Percentiles rank a stretch among this genome's conserved stretches.
phyloP scores from a whole-genome alignment of 2,113 vertebrate genomes.

The Gnathonemus echidnorhynchus region DNA sequence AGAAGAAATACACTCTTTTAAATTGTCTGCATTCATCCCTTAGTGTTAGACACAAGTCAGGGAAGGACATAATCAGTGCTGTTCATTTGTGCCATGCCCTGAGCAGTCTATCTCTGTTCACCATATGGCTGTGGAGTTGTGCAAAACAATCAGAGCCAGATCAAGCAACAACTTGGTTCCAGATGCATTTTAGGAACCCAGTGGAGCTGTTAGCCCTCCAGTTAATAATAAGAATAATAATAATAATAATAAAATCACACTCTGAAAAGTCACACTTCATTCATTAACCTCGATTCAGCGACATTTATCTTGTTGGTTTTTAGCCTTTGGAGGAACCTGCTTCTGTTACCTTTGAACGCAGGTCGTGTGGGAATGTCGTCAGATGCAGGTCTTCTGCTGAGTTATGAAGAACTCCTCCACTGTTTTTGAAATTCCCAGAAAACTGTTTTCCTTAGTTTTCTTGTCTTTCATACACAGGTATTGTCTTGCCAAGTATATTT shows the following conservation, averaged over 20 bases:
- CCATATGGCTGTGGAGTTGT: slow-evolving; percentile 49
- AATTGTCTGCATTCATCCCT: neutral
- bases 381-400: neutral
- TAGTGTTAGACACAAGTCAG: slow-evolving; percentile 24
- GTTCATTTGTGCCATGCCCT: slow-evolving; percentile 45
- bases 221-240: neutral
- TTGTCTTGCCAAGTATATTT: neutral
- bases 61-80: slow-evolving; percentile 34
- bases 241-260: neutral
- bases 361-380: neutral
- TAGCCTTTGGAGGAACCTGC: neutral
- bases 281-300: neutral
- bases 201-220: slow-evolving; percentile 3
- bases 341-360: neutral
- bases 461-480: neutral
- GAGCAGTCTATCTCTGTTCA: slow-evolving; percentile 33
- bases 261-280: neutral
- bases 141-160: slow-evolving; percentile 47
- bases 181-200: slow-evolving; percentile 38
- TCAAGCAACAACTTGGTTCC: slow-evolving; percentile 44
- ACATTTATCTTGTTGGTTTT: neutral
- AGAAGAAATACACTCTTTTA: neutral
- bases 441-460: neutral
- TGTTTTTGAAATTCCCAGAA: neutral
- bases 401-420: neutral